Evolutionary conservation across 2,888 invertebrate genomes (phyloP).

Genomic region (Cheilosia vernalis): DNA sequence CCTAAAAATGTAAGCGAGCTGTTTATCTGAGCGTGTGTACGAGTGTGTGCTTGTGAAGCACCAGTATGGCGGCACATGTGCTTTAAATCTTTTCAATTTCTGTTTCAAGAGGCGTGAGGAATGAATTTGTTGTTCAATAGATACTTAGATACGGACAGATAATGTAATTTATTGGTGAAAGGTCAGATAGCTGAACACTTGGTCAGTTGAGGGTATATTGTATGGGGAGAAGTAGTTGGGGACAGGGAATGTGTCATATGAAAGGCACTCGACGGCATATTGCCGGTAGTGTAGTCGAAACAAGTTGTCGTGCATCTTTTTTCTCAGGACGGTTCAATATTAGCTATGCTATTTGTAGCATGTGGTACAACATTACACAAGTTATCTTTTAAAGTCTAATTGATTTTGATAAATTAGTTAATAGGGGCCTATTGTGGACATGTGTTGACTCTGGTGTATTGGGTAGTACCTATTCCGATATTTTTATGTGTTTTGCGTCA

Average conservation of each 20-base stretch:
- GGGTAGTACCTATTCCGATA: no score
- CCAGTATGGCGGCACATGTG: constrained; percentile 47
- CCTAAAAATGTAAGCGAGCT: constrained; percentile 80
- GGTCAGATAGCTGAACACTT: constrained; percentile 25
- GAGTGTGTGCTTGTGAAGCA: not conserved
- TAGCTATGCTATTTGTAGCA: not conserved
- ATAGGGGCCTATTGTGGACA: no score
- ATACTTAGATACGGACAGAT: constrained; percentile 23
- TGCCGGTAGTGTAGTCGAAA: not conserved
- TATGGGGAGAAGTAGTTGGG: not conserved
- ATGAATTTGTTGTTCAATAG: constrained; percentile 49
- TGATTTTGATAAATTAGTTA: no score
- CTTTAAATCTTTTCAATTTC: constrained; percentile 13
- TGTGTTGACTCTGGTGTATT: no score
- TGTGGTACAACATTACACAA: no score
- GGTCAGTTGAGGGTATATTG: not conserved
- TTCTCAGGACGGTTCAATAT: not conserved
- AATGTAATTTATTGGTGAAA: constrained; percentile 42
- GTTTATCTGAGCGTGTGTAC: not conserved
- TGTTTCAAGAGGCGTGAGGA: constrained; percentile 19
- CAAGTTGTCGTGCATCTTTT: not conserved
- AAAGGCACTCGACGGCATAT: not conserved
- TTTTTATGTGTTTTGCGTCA: no score
- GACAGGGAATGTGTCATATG: constrained; percentile 24
- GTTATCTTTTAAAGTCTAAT: no score